These are phyloP conservation scores for Holacanthella duospinosa DNA, from an alignment of 2,888 invertebrate genomes.

Conservation along the genomic window DNA sequence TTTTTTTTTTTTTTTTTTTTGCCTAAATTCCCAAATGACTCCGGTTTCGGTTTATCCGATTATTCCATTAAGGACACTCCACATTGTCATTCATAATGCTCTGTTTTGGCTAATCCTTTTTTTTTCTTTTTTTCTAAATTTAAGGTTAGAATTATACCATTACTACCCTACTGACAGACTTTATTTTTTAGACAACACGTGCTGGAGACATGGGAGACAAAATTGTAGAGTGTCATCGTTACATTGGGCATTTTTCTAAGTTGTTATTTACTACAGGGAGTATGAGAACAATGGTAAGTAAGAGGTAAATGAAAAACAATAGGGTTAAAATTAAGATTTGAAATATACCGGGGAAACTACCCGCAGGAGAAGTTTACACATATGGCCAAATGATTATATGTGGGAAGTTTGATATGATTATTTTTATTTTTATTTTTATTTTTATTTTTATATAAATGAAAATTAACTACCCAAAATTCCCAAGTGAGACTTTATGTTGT, in stretches of 20 bases:
- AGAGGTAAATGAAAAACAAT: too few relatives aligned
- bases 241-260: background rate
- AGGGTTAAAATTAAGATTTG: background rate
- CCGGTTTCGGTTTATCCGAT: slow-evolving; percentile 15
- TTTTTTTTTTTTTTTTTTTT: too few relatives aligned
- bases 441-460: background rate
- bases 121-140: background rate
- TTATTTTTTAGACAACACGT: background rate
- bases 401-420: too few relatives aligned
- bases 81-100: too few relatives aligned
- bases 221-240: background rate
- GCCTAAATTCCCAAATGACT: slow-evolving; percentile 15
- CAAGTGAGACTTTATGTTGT: background rate
- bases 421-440: too few relatives aligned
- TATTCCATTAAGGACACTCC: slow-evolving; percentile 14
- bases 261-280: too few relatives aligned
- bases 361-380: background rate
- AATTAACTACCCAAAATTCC: background rate
- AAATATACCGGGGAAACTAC: background rate
- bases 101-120: too few relatives aligned
- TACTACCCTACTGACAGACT: background rate
- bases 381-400: background rate
- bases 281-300: background rate
- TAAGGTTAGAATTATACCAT: background rate
- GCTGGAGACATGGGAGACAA: background rate